Conservation (phyloP, 1,140 invertebrate species). For the Belonocnema kinseyi region DNA sequence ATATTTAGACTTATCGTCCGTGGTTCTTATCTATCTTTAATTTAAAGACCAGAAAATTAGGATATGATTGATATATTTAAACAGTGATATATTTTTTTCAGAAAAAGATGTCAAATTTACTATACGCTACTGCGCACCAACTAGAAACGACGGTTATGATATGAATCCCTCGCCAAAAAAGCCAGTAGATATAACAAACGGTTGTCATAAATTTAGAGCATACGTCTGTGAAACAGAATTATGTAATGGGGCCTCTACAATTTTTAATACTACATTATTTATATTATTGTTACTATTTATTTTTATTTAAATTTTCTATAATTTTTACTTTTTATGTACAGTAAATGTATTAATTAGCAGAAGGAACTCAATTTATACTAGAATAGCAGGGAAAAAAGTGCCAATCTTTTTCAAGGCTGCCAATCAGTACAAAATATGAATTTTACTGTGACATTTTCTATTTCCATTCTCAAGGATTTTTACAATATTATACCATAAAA, state of each 20-base stretch:
- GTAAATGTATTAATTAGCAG: too few species aligned
- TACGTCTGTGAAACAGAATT: constrained; percentile 11
- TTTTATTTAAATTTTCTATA: neutral
- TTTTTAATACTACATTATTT: neutral
- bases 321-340: too few species aligned
- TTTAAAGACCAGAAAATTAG: too few species aligned
- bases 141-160: constrained; percentile 6
- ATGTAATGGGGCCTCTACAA: neutral
- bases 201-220: constrained; percentile 9
- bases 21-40: too few species aligned
- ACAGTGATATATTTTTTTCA: neutral
- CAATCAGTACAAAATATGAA: constrained; percentile 15
- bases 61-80: neutral
- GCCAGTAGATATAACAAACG: constrained; percentile 23
- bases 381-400: constrained; percentile 1
- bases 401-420: constrained; percentile 19
- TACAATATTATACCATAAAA: neutral
- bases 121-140: constrained; percentile 17
- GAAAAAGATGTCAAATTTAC: constrained; percentile 22
- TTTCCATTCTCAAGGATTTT: neutral
- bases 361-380: neutral
- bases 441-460: constrained; percentile 15
- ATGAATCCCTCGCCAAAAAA: constrained; percentile 7
- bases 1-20: too few species aligned
- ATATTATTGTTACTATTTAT: constrained; percentile 3